Base-by-base conservation (phyloP, 1,140 invertebrate species). In the Sminthurides bifidus region DNA sequence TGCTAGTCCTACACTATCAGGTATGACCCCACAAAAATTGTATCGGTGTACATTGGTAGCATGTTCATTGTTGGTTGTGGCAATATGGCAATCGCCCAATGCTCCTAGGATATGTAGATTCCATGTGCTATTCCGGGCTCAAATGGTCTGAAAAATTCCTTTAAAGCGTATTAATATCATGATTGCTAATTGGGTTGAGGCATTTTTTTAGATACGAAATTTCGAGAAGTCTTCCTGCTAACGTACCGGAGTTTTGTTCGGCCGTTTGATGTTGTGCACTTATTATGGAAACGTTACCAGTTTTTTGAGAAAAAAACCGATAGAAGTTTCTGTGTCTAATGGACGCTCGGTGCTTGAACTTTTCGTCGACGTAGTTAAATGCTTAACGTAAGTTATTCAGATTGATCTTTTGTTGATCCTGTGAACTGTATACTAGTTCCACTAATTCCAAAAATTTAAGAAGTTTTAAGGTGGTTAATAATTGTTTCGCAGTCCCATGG, bases 191-290 rank as follows among this genome's bases (percentile, higher is more conserved):
- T 54, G 21, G 8, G 15, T 21, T 66, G 29, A 49, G 4, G 50
- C 56, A n/a, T 27, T 44, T 27, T 45, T 70, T 73, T 75, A 89
- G 89, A 91, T 74, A 89, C 90, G 70, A 77, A 87, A 68, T 96
- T 92, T 74, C 89, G 93, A 77, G 92, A 96, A 76, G 92, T 92
- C 33, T 98, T 97, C 73, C 78, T 97, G 59, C 91, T 90, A 23
- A 97, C 92, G 37, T 98, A 96, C 72, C 79, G 93, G 63, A 96
- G 92, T 54, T 95, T 96, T 74, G 82, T 96, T 66, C 76, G 84
- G 43, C 88, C 92, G n/a, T 71, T 82, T 52, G 85, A 87, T 58
- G 75, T 96, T 54, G 83, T 97, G 59, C 79, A 82, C 66, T 92
- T 93, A 71, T 74, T 97, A 37, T 81, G 90, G 64, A 80, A 83